phyloP scores from a whole-genome alignment of 2,113 vertebrate species.

The Elaphurus davidianus region DNA sequence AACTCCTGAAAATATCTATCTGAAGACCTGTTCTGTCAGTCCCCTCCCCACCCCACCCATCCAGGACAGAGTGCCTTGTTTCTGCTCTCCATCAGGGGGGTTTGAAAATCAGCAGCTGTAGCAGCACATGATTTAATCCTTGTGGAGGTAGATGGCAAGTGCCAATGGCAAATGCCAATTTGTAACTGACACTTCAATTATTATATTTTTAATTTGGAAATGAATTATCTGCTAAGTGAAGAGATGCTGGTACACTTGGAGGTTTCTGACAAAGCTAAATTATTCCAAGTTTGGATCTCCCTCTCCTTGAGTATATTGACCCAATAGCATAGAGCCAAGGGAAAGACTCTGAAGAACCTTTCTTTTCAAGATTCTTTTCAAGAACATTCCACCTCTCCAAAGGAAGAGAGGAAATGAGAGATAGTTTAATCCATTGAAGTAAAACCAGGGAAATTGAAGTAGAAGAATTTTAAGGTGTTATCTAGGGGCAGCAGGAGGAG shows the following conservation, averaged over 20 bases:
- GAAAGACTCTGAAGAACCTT: neutral
- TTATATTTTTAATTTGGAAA: neutral
- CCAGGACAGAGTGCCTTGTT: neutral
- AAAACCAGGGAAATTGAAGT: neutral
- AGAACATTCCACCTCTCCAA: neutral
- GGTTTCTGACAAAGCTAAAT: neutral
- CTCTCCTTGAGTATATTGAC: neutral
- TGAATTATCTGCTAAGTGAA: neutral
- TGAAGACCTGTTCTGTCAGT: neutral
- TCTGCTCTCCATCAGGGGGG: neutral
- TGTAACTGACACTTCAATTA: neutral
- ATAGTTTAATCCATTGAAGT: neutral
- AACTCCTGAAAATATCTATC: neutral
- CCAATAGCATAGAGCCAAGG: neutral
- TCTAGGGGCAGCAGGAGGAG: neutral
- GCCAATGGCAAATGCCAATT: neutral
- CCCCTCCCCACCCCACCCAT: neutral
- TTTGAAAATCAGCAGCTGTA: neutral
- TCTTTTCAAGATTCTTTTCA: neutral
- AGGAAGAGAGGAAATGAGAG: neutral
- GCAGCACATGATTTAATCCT: neutral
- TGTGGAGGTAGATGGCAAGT: neutral
- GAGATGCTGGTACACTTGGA: neutral
- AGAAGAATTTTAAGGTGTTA: neutral
- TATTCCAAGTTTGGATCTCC: neutral